Evolutionary conservation across 2,888 invertebrate genomes (phyloP).

Genomic region (Rapana venosa): DNA sequence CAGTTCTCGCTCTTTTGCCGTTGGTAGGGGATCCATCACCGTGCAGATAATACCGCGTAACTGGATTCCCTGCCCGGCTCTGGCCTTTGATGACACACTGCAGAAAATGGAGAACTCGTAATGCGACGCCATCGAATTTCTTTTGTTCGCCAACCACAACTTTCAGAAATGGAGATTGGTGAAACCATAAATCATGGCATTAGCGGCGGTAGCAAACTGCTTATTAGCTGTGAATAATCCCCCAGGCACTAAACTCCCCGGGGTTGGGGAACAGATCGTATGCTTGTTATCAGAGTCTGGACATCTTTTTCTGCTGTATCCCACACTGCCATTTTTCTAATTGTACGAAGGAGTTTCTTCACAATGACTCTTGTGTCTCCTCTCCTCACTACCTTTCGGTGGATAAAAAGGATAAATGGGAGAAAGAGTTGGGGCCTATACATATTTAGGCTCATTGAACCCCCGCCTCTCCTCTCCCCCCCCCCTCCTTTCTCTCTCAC

Average conservation of each 20-base stretch:
- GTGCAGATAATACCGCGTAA: constrained; percentile 31
- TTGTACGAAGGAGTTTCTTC: constrained; percentile 5
- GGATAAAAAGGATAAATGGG: neutral
- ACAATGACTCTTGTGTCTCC: constrained; percentile 2
- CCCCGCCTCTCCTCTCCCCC: neutral
- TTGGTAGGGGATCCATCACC: constrained; percentile 23
- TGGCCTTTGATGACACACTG: constrained; percentile 28
- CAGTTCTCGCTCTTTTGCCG: constrained; percentile 25
- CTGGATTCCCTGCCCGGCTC: neutral
- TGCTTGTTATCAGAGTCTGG: constrained; percentile 29
- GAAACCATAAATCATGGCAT: constrained; percentile 37
- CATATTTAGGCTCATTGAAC: neutral
- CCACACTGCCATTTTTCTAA: constrained; percentile 21
- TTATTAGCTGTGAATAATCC: constrained; percentile 35
- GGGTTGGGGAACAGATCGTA: constrained; percentile 24
- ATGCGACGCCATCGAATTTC: constrained; percentile 34
- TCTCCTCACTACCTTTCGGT: neutral
- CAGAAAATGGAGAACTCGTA: constrained; percentile 34
- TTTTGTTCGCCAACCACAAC: constrained; percentile 36
- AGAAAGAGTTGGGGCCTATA: neutral
- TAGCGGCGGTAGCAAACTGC: constrained; percentile 20
- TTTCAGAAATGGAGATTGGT: constrained; percentile 10
- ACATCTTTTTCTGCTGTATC: constrained; percentile 19
- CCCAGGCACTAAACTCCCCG: constrained; percentile 2
- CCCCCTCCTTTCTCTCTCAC: neutral